A percentile compares a stretch with the other conserved stretches of the same genome.
Conservation (phyloP, 2,888 invertebrate species). For the Osedax fenrisi region DNA sequence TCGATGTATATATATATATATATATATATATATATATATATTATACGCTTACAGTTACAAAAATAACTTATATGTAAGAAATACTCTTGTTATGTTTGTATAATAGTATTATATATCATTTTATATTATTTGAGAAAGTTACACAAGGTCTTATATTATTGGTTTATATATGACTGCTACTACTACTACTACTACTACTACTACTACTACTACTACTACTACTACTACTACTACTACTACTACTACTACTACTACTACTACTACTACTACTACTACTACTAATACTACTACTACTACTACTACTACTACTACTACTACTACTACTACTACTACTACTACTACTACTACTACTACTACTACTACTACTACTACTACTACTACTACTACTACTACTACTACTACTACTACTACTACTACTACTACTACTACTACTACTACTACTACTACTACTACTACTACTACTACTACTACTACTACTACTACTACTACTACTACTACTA, state of each 20-base stretch:
- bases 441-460: constrained; percentile 69
- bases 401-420: constrained; percentile 20
- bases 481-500: constrained; percentile 68
- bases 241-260: constrained; percentile 18
- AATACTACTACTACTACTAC: neutral
- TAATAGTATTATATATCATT: no score
- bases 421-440: constrained; percentile 58
- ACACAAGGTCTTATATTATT: no score
- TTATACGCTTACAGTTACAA: neutral
- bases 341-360: constrained; percentile 28
- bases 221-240: constrained; percentile 21
- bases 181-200: neutral
- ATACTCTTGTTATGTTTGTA: no score
- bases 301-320: neutral
- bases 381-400: constrained; percentile 17
- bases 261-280: constrained; percentile 17
- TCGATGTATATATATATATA: neutral
- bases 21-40: neutral
- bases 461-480: constrained; percentile 66
- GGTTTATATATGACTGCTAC: no score
- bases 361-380: constrained; percentile 22
- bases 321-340: constrained; percentile 26
- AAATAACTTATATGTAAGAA: no score
- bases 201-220: constrained; percentile 23
- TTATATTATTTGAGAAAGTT: no score